Conservation (phyloP, 2,888 invertebrate species). For the Zygogramma bicolorata region DNA sequence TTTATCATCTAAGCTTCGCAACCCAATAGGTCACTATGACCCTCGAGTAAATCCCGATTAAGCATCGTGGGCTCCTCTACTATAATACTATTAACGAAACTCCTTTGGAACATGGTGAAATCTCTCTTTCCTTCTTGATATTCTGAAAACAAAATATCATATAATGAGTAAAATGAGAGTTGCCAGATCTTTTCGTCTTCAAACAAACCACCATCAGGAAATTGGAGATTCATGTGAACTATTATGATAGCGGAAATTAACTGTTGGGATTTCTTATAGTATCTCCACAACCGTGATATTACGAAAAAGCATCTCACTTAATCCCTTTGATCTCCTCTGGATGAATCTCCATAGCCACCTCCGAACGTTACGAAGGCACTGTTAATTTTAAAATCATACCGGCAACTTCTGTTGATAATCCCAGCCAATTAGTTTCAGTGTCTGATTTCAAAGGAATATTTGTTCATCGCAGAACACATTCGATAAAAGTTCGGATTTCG, state of each 20-base stretch:
- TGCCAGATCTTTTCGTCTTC: no score
- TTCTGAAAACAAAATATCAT: no score
- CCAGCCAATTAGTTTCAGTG: constrained; percentile 16
- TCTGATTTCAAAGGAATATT: constrained; percentile 17
- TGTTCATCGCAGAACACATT: constrained; percentile 1
- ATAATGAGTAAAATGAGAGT: no score
- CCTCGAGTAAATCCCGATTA: no score
- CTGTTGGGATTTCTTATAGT: background rate
- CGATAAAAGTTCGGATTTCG: background rate
- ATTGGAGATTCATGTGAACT: background rate
- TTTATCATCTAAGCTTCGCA: no score
- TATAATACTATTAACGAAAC: no score
- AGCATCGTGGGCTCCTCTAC: no score
- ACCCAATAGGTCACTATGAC: no score
- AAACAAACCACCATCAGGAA: no score
- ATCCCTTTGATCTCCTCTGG: constrained; percentile 9
- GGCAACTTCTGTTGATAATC: background rate
- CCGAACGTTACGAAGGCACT: background rate
- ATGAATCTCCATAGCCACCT: constrained; percentile 6
- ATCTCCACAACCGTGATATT: background rate
- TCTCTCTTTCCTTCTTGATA: no score
- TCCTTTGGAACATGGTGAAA: no score
- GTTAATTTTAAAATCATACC: background rate
- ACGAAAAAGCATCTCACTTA: background rate
- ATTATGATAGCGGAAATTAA: background rate